Evolutionary conservation across 1,140 invertebrate genomes (phyloP).

Genomic region (Brachionus paranguensis): DNA sequence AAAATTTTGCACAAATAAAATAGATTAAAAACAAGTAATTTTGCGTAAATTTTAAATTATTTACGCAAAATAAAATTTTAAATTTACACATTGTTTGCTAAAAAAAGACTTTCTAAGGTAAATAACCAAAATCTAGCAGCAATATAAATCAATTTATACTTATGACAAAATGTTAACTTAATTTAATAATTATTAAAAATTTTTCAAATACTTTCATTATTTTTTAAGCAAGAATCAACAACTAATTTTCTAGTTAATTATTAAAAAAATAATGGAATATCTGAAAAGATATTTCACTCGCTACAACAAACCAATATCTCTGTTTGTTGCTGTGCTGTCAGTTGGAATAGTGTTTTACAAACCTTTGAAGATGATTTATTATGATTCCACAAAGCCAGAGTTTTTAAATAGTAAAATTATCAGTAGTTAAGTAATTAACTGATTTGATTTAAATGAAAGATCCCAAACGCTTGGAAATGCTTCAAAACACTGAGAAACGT

Average conservation of each 20-base stretch:
- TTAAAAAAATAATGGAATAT: not conserved
- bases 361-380: not conserved
- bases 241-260: too few species aligned
- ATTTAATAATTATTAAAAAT: not conserved
- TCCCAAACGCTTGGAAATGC: not conserved
- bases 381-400: not conserved
- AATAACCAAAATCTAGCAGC: too few species aligned
- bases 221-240: not conserved
- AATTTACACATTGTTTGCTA: too few species aligned
- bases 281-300: not conserved
- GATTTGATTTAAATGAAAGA: not conserved
- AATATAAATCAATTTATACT: not conserved
- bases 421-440: too few species aligned
- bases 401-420: not conserved
- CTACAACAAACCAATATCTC: not conserved
- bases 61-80: too few species aligned
- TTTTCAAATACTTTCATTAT: not conserved
- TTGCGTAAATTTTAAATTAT: too few species aligned
- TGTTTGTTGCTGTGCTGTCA: not conserved
- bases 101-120: too few species aligned
- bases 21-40: too few species aligned
- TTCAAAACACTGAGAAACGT: not conserved
- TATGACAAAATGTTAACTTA: not conserved
- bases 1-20: too few species aligned
- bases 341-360: not conserved